Evolutionary conservation across 1,140 invertebrate species (phyloP).

Genomic region (Bombus waltoni): DNA sequence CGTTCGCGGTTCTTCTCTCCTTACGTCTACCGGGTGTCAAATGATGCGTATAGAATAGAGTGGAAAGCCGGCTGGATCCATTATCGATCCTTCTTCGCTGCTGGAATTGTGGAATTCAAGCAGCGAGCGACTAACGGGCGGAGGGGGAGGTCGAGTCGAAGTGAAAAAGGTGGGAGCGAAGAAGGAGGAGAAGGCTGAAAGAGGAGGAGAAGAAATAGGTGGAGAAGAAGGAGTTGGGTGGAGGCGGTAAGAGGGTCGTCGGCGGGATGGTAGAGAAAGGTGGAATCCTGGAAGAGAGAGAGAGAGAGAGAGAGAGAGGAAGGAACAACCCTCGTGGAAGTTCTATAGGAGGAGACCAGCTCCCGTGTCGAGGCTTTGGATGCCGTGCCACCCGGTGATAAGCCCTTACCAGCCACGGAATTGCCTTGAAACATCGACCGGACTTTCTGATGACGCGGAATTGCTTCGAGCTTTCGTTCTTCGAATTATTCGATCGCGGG

Average conservation of each 20-base stretch:
- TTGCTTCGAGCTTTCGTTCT: slow-evolving; percentile 65
- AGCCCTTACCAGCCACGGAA: slow-evolving; percentile 71
- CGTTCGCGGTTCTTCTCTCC: slow-evolving; percentile 60
- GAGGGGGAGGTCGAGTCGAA: slow-evolving; percentile 4
- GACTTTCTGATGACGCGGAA: slow-evolving; percentile 65
- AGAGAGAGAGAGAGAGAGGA: slow-evolving; percentile 32
- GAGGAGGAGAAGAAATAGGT: slow-evolving; percentile 19
- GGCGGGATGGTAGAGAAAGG: slow-evolving; percentile 19
- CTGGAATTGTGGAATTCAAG: slow-evolving; percentile 67
- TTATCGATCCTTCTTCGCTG: slow-evolving; percentile 72
- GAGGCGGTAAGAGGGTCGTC: slow-evolving; percentile 22
- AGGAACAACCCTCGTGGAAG: slow-evolving; percentile 60
- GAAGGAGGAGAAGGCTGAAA: not conserved
- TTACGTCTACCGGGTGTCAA: slow-evolving; percentile 78
- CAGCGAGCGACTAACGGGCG: slow-evolving; percentile 27
- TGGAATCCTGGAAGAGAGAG: slow-evolving; percentile 17
- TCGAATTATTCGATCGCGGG: slow-evolving; percentile 63
- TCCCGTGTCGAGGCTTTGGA: slow-evolving; percentile 62
- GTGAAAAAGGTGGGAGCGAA: slow-evolving; percentile 20
- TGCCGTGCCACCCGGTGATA: slow-evolving; percentile 74
- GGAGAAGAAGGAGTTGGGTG: not conserved
- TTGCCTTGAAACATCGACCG: slow-evolving; percentile 70
- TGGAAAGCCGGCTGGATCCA: slow-evolving; percentile 76
- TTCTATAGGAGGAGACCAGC: slow-evolving; percentile 58
- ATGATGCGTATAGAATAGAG: slow-evolving; percentile 79